Percentiles rank a stretch among this genome's conserved stretches.
These are phyloP conservation scores for Burhinus oedicnemus DNA, from an alignment of 2,113 vertebrate genomes.

Conservation along the genomic window DNA sequence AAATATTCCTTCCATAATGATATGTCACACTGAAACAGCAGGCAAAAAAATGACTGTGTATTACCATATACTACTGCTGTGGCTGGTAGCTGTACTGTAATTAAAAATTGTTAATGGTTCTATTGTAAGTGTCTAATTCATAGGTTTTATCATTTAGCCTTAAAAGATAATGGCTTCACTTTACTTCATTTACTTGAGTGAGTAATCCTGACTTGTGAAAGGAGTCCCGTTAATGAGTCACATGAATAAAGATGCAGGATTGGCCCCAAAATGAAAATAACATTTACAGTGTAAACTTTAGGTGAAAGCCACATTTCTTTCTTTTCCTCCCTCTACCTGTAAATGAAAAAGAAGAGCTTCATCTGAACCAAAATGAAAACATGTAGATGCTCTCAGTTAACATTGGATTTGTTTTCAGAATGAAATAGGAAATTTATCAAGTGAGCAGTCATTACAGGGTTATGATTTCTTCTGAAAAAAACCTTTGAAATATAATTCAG, in stretches of 20 bases:
- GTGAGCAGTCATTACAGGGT: not conserved
- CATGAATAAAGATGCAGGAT: not conserved
- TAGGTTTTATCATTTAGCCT: conserved; percentile 19
- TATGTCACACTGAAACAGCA: conserved; percentile 4
- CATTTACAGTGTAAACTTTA: not conserved
- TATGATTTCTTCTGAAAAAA: not conserved
- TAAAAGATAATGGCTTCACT: conserved; percentile 46
- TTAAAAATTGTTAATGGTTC: conserved; percentile 36
- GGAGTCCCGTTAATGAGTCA: not conserved
- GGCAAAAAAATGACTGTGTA: not conserved
- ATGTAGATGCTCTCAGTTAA: not conserved
- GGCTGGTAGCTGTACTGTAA: conserved; percentile 17
- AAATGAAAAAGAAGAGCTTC: not conserved
- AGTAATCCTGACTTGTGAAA: conserved; percentile 9
- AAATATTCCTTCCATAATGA: conserved; percentile 11
- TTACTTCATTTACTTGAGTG: conserved; percentile 25
- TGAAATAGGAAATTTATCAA: not conserved
- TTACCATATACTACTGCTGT: not conserved
- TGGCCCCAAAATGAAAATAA: not conserved
- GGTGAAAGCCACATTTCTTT: not conserved
- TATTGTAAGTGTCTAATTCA: conserved; percentile 15
- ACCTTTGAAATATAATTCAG: not conserved
- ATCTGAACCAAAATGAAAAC: not conserved
- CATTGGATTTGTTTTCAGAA: not conserved
- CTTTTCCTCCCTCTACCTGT: not conserved